A percentile compares a stretch with the other conserved stretches of the same genome.
Evolutionary conservation across 2,888 invertebrate genomes (phyloP).

Genomic region (Orchesellides sinensis): DNA sequence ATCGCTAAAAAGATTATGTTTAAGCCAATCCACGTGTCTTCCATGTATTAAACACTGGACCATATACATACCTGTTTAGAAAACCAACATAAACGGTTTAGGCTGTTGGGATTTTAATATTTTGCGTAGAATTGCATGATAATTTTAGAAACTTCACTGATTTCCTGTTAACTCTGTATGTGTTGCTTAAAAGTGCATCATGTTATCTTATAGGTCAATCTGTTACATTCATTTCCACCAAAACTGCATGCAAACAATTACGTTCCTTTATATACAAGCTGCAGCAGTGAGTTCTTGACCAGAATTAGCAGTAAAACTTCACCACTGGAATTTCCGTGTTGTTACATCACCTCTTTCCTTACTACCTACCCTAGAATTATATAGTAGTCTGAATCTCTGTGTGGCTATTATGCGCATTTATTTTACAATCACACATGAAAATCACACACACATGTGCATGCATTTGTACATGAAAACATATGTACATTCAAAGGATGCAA

Average conservation of each 20-base stretch:
- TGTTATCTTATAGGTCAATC: conserved; percentile 56
- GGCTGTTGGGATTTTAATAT: too few relatives aligned
- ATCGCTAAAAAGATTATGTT: too few relatives aligned
- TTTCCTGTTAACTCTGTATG: too few relatives aligned
- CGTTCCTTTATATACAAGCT: neutral
- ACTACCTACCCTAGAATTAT: conserved; percentile 59
- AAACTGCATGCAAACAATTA: too few relatives aligned
- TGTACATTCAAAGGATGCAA: neutral
- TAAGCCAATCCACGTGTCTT: too few relatives aligned
- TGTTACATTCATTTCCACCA: conserved; percentile 41
- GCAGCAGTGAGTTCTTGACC: neutral
- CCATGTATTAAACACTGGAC: too few relatives aligned
- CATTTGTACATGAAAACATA: neutral
- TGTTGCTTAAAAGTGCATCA: conserved; percentile 1
- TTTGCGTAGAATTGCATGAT: too few relatives aligned
- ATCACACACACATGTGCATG: neutral
- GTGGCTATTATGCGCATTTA: neutral
- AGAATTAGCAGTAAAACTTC: conserved; percentile 18
- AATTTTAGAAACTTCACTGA: too few relatives aligned
- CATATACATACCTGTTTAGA: too few relatives aligned
- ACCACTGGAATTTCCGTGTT: conserved; percentile 60
- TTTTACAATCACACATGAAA: neutral
- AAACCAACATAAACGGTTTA: too few relatives aligned
- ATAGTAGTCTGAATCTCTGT: too few relatives aligned
- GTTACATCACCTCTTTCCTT: conserved; percentile 38